Conservation (phyloP, 2,888 invertebrate genomes). For the Campoletis raptor region DNA sequence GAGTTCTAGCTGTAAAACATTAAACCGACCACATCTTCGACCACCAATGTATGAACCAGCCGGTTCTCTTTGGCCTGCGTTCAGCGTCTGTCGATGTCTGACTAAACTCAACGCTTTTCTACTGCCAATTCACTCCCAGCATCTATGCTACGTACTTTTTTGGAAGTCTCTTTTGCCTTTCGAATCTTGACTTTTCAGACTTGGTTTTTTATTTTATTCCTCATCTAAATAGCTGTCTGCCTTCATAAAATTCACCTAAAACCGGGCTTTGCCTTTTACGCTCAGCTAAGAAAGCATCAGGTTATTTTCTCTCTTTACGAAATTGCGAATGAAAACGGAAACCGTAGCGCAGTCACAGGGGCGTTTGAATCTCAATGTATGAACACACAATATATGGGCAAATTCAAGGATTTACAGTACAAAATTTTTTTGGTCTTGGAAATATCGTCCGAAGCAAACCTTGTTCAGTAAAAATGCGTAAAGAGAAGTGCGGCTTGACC, state of each 20-base stretch:
- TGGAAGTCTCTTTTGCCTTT: constrained; percentile 28
- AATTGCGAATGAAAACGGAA: constrained; percentile 28
- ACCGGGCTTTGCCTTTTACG: constrained; percentile 33
- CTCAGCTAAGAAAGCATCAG: neutral
- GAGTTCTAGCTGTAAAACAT: neutral
- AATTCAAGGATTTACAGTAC: neutral
- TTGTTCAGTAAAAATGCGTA: no score
- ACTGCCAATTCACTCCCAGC: constrained; percentile 21
- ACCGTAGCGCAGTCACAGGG: constrained; percentile 40
- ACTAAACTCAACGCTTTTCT: constrained; percentile 45
- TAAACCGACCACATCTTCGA: neutral
- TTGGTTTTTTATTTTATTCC: constrained; percentile 7
- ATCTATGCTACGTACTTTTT: constrained; percentile 6
- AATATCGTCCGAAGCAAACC: neutral
- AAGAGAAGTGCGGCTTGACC: no score
- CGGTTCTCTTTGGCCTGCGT: neutral
- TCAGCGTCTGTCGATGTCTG: constrained; percentile 24
- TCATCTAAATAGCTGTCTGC: constrained; percentile 31
- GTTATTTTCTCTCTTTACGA: constrained; percentile 38
- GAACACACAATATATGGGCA: neutral
- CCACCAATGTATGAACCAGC: neutral
- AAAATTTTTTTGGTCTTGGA: neutral
- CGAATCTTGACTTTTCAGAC: constrained; percentile 9
- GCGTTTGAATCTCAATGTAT: neutral
- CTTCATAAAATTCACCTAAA: constrained; percentile 37